phyloP scores from a whole-genome alignment of 2,888 invertebrate genomes.

The Halictus quadricinctus region DNA sequence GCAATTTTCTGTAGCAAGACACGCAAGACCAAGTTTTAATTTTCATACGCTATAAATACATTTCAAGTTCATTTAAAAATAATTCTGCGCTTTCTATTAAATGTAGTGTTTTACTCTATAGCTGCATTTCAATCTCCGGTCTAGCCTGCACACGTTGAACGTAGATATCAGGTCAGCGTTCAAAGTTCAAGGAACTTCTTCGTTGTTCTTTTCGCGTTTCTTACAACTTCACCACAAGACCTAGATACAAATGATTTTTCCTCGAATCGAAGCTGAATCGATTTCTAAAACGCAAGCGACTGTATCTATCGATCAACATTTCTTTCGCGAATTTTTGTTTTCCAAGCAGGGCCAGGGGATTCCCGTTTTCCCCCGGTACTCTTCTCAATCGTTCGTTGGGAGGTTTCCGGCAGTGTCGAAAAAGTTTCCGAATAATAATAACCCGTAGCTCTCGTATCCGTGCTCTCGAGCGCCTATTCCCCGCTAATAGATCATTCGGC shows the following conservation, averaged over 20 bases:
- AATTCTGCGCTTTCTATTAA: background rate
- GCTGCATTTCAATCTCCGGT: background rate
- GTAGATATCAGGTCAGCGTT: no score
- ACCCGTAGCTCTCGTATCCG: slow-evolving; percentile 9
- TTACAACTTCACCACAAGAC: no score
- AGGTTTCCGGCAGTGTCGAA: background rate
- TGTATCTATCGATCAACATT: no score
- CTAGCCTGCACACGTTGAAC: no score
- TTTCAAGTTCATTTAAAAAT: background rate
- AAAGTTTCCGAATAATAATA: slow-evolving; percentile 31
- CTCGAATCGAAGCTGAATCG: background rate
- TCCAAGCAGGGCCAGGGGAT: no score
- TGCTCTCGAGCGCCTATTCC: background rate
- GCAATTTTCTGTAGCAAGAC: background rate
- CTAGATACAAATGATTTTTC: background rate
- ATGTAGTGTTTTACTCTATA: background rate
- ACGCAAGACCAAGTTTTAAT: background rate
- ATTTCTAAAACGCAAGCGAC: background rate
- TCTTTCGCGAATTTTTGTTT: no score
- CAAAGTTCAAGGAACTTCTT: no score
- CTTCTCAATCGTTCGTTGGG: background rate
- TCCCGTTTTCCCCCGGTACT: background rate
- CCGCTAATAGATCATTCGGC: background rate
- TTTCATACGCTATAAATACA: no score
- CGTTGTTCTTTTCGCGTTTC: no score